These are phyloP conservation scores for Aramus guarauna DNA, from an alignment of 2,113 vertebrate species.

Conservation along the genomic window DNA sequence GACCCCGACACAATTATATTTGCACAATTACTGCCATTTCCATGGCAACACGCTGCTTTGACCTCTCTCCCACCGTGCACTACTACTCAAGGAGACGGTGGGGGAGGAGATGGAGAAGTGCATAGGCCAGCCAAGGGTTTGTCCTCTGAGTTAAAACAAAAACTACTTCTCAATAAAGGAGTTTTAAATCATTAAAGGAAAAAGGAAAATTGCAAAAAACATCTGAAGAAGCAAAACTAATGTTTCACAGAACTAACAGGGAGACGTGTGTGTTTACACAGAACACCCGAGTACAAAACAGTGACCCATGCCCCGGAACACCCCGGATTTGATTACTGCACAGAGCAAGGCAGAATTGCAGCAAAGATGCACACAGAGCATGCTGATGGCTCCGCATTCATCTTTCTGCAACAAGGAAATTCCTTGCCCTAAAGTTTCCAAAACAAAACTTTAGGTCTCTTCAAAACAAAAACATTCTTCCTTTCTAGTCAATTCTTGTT, in stretches of 20 bases:
- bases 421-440: background rate
- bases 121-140: background rate
- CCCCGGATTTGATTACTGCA: rapidly evolving
- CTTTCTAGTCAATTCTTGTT: background rate
- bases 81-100: background rate
- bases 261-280: background rate
- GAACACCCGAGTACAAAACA: background rate
- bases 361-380: background rate
- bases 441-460: background rate
- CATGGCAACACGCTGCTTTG: slow-evolving; percentile 5
- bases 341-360: background rate
- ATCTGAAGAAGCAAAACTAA: background rate
- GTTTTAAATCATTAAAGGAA: background rate
- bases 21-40: slow-evolving; percentile 55
- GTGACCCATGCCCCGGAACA: background rate
- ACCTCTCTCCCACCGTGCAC: background rate
- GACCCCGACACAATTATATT: slow-evolving; percentile 39
- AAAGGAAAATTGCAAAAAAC: background rate
- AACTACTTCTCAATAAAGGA: background rate
- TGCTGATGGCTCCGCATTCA: background rate
- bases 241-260: background rate
- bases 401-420: background rate
- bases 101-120: background rate
- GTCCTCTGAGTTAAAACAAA: background rate
- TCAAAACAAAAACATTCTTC: background rate